phyloP scores from a whole-genome alignment of 1,140 invertebrate species.

The Pseudomyrmex gracilis region DNA sequence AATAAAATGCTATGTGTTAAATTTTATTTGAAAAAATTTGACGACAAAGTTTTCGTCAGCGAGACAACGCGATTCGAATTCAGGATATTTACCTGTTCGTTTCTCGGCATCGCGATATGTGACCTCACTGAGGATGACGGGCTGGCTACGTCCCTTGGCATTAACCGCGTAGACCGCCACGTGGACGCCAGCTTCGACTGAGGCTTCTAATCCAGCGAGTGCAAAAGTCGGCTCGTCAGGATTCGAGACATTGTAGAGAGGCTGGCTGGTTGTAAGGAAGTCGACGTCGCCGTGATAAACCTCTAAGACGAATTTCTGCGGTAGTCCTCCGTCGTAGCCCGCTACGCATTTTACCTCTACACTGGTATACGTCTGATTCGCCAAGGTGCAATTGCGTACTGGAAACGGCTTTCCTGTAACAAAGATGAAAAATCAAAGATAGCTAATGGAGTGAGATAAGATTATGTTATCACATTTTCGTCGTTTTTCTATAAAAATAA shows the following conservation, averaged over 20 bases:
- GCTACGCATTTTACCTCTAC: conserved; percentile 91
- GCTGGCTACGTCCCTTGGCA: conserved; percentile 91
- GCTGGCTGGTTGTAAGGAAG: conserved; percentile 79
- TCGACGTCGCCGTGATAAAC: conserved; percentile 88
- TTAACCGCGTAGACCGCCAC: conserved; percentile 92
- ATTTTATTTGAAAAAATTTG: neutral
- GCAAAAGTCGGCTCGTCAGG: conserved; percentile 89
- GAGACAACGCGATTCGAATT: neutral
- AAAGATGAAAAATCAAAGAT: neutral
- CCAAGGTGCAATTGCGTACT: conserved; percentile 90
- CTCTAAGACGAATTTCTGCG: conserved; percentile 92
- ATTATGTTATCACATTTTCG: no score
- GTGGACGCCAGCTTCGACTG: conserved; percentile 89
- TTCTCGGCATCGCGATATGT: conserved; percentile 93
- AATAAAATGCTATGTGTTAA: neutral
- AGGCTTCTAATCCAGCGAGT: conserved; percentile 89
- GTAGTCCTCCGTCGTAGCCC: conserved; percentile 94
- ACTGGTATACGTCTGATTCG: conserved; percentile 90
- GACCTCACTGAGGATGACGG: conserved; percentile 90
- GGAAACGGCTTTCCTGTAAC: conserved; percentile 90
- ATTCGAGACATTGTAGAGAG: conserved; percentile 89
- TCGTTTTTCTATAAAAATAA: neutral
- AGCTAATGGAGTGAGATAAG: neutral
- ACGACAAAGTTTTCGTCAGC: neutral
- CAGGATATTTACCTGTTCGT: conserved; percentile 89